Evolutionary conservation across 1,140 invertebrate species (phyloP).

Genomic region (Leptestheria dahalacensis): DNA sequence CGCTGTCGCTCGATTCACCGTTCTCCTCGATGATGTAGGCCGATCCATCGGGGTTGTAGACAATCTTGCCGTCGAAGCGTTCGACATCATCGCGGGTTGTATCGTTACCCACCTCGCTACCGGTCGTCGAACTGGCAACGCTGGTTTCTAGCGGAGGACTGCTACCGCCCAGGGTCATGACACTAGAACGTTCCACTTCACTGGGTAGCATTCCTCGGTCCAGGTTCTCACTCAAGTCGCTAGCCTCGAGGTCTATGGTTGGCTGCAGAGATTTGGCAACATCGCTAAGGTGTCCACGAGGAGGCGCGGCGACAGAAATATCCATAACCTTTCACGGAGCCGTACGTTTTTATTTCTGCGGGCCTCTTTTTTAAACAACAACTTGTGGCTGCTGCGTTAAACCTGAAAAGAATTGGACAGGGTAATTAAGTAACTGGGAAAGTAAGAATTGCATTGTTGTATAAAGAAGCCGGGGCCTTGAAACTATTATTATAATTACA

Average conservation of each 20-base stretch:
- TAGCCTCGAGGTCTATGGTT: neutral
- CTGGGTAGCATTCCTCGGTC: too few species aligned
- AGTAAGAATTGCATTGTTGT: too few species aligned
- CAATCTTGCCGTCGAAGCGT: slow-evolving; percentile 89
- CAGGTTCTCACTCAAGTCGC: neutral
- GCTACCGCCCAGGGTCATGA: slow-evolving; percentile 8
- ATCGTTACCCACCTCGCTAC: slow-evolving; percentile 12
- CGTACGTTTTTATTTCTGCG: too few species aligned
- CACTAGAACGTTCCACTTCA: too few species aligned
- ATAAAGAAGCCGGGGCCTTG: too few species aligned
- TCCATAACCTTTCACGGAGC: slow-evolving; percentile 2
- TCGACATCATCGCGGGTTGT: slow-evolving; percentile 61
- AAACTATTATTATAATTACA: too few species aligned
- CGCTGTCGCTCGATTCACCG: slow-evolving; percentile 34
- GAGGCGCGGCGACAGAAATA: slow-evolving; percentile 13
- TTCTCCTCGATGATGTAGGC: slow-evolving; percentile 91
- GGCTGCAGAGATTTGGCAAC: neutral
- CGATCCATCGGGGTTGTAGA: slow-evolving; percentile 93
- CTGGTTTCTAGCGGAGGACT: slow-evolving; percentile 8
- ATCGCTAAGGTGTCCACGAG: slow-evolving; percentile 8
- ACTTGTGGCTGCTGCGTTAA: too few species aligned
- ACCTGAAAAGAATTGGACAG: too few species aligned
- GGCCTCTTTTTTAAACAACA: too few species aligned
- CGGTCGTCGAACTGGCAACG: slow-evolving; percentile 14
- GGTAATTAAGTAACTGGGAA: too few species aligned